Evolutionary conservation across 2,113 vertebrate species (phyloP), one percentile per base, ranked within the genome.

Genomic region (Mustela lutreola): DNA sequence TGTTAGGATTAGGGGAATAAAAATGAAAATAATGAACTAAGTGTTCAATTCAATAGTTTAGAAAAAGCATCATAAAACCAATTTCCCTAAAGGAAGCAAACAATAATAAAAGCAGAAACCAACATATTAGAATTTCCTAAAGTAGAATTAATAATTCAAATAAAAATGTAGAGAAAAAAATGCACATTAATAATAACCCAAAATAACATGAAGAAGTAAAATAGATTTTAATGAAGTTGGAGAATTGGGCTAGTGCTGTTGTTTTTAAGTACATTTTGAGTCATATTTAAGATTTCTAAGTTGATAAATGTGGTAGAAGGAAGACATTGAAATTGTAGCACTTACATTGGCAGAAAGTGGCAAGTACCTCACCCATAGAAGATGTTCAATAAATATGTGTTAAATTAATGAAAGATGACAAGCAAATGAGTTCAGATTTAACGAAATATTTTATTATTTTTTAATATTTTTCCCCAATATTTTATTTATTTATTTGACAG

Each of bases 1-100:
- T 7, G 70, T 86, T 76, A 33, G 80, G 71, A 94, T 56, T 85
- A 63, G 28, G 75, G 80, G 36, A 79, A 16, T 21, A 42, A 80
- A 62, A 87, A 95, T 83, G 60, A 92, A 96, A 91, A 81, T 45
- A 97, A 81, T 92, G 84, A 89, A 53, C 75, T 71, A 65, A 56
- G 50, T 50, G 88, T 71, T 89, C 21, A 53, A 62, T 62, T 95
- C 60, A 76, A 53, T 62, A 92, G 83, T 42, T 89, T 79, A 87
- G 53, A 28, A 70, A 92, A 96, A 62, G 18, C 7, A 36, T 62
- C 33, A 95, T 50, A 70, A 86, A 85, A 95, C 53, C 42, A 85
- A 76, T 36, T 60, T 81, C 8, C 15, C 11, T 50, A 79, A 84
- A 88, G 24, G 22, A 89, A 60, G 1, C 8, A 73, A 58, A 53